These are phyloP conservation scores for Bombyx huttoni DNA, from an alignment of 2,888 invertebrate species.

Conservation along the genomic window DNA sequence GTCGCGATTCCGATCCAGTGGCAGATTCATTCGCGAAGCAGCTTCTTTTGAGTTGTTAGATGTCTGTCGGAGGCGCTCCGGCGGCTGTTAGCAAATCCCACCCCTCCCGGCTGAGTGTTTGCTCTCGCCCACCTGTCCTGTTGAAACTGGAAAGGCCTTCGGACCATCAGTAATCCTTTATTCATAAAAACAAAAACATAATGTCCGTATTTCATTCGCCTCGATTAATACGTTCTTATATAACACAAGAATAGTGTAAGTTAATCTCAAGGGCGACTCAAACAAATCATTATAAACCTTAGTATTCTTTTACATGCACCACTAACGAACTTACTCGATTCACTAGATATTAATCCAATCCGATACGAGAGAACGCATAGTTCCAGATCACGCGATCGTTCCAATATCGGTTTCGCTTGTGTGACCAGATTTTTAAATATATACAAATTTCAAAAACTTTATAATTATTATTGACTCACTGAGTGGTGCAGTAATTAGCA, in stretches of 20 bases:
- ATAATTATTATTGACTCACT: no score
- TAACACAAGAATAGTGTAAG: constrained; percentile 1
- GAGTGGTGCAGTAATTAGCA: no score
- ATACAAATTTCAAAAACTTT: no score
- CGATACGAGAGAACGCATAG: constrained; percentile 12
- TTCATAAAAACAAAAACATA: not conserved
- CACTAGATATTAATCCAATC: constrained; percentile 10
- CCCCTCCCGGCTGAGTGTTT: no score
- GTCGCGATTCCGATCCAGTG: no score
- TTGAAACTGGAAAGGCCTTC: no score
- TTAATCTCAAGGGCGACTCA: constrained; percentile 3
- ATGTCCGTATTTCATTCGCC: not conserved
- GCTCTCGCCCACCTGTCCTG: no score
- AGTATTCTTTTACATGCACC: constrained; percentile 14
- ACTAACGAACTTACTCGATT: constrained; percentile 16
- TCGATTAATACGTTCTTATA: not conserved
- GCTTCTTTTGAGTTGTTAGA: no score
- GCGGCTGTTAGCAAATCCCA: no score
- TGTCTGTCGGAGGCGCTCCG: no score
- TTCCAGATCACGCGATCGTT: constrained; percentile 21
- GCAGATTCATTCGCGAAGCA: no score
- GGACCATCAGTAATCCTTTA: no score
- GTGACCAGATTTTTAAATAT: not conserved
- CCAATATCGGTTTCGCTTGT: not conserved
- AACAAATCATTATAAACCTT: constrained; percentile 8